Conservation (phyloP, 2,113 vertebrate species). For the Rhinogobius similis region DNA sequence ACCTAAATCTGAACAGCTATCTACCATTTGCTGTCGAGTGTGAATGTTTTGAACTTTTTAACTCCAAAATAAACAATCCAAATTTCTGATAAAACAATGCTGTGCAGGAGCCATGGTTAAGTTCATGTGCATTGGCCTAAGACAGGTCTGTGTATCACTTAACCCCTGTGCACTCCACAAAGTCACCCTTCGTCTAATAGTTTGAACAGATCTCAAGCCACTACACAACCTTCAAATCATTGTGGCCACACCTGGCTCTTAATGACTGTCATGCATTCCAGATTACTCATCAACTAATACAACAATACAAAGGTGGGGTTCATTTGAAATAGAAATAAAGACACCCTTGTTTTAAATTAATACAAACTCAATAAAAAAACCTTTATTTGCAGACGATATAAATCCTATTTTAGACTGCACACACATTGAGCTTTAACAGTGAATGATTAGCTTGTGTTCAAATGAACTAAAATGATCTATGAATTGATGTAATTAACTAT, state of each 20-base stretch:
- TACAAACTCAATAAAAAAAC: not conserved
- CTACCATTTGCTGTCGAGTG: no score
- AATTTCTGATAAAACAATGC: no score
- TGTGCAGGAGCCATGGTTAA: no score
- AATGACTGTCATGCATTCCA: slow-evolving; percentile 30
- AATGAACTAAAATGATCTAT: not conserved
- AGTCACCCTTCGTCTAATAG: not conserved
- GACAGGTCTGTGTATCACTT: no score
- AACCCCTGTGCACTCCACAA: no score
- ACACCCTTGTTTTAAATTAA: not conserved
- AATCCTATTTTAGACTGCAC: not conserved
- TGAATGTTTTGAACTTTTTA: no score
- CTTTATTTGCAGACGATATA: no score
- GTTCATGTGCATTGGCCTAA: no score
- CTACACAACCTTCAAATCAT: not conserved
- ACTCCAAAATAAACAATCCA: no score
- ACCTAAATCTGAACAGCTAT: no score
- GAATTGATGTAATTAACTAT: not conserved
- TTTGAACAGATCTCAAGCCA: slow-evolving; percentile 61
- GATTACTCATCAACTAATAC: not conserved
- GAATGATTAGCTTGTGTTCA: not conserved
- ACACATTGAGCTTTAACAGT: not conserved
- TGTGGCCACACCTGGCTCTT: slow-evolving; percentile 37
- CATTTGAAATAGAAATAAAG: no score
- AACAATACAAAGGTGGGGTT: not conserved